Evolutionary conservation across 2,113 vertebrate genomes (phyloP).

Genomic region (Azemiops feae): DNA sequence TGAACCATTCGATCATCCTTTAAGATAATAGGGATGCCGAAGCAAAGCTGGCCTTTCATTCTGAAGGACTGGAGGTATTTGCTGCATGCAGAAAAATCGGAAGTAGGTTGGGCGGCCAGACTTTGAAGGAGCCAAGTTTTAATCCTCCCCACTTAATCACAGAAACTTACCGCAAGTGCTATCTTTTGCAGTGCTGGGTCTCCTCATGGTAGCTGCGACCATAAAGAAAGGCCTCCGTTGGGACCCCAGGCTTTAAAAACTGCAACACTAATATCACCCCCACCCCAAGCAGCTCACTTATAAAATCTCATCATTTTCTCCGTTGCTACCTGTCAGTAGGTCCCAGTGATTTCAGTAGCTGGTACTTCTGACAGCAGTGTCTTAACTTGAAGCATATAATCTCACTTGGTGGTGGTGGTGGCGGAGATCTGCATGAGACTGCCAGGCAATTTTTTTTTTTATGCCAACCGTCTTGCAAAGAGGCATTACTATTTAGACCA

Average conservation of each 20-base stretch:
- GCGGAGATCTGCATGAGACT: background rate
- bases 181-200: background rate
- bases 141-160: background rate
- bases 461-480: background rate
- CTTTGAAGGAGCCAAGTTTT: background rate
- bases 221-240: background rate
- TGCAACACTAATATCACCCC: background rate
- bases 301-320: background rate
- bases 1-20: slow-evolving; percentile 61
- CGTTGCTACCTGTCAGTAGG: background rate
- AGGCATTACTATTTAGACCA: background rate
- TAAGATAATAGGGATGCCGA: slow-evolving; percentile 39
- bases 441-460: background rate
- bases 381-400: background rate
- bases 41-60: slow-evolving; percentile 41
- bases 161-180: background rate
- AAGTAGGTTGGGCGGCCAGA: background rate
- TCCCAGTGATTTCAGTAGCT: background rate
- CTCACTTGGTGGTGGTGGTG: background rate
- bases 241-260: background rate
- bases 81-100: background rate
- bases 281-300: background rate
- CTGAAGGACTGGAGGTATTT: slow-evolving; percentile 32
- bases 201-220: background rate
- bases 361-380: background rate